These are phyloP conservation scores for Notechis scutatus DNA, from an alignment of 2,113 vertebrate genomes.

Conservation along the genomic window DNA sequence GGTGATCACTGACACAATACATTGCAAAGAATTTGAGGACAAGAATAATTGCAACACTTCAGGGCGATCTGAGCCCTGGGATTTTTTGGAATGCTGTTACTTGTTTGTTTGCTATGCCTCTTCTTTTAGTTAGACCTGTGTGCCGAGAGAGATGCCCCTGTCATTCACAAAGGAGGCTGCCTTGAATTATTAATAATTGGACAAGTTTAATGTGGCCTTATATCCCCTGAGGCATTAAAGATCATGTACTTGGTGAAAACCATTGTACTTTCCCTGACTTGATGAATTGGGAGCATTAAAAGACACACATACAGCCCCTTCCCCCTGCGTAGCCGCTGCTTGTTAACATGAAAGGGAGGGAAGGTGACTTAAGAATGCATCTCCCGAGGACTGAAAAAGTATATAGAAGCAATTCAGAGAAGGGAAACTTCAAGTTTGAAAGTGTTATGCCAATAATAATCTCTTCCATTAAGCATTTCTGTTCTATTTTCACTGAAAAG, in stretches of 20 bases:
- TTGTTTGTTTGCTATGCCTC: constrained; percentile 8
- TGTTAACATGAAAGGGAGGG: constrained; percentile 47
- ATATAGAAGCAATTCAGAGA: constrained; percentile 58
- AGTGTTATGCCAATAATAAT: constrained; percentile 43
- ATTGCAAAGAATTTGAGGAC: neutral
- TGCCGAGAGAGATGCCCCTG: constrained; percentile 57
- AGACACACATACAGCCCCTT: constrained; percentile 11
- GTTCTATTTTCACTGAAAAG: constrained; percentile 48
- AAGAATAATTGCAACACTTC: neutral
- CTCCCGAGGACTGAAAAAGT: constrained; percentile 49
- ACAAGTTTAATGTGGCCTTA: constrained; percentile 54
- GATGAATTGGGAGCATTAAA: constrained; percentile 63
- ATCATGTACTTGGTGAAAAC: constrained; percentile 41
- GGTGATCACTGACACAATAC: neutral
- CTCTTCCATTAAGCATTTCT: constrained; percentile 56
- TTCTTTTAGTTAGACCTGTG: constrained; percentile 50
- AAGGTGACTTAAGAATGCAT: constrained; percentile 55
- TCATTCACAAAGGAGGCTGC: constrained; percentile 58
- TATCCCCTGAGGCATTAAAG: constrained; percentile 54
- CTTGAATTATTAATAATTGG: constrained; percentile 70
- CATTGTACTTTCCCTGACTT: constrained; percentile 63
- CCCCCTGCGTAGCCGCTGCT: constrained; percentile 24
- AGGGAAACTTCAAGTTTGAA: constrained; percentile 40
- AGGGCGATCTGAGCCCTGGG: neutral
- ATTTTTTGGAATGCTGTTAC: constrained; percentile 26